Evolutionary conservation across 2,113 vertebrate species (phyloP), one percentile per base, ranked within the genome.

Genomic region (Bufo bufo): DNA sequence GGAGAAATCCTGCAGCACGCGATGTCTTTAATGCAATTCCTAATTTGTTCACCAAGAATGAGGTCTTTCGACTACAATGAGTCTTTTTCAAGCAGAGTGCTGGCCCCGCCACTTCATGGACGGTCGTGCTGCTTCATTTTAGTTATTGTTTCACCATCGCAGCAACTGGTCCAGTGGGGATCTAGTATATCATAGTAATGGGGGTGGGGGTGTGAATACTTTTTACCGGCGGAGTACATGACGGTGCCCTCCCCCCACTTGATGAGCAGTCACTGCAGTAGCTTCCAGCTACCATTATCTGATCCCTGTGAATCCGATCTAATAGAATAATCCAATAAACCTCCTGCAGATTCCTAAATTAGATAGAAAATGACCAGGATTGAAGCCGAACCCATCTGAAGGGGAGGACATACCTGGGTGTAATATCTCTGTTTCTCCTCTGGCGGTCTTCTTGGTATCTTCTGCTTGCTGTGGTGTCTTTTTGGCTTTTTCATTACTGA

Each of bases 281-380:
- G 3, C 9, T n/a, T 12, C 16, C 33, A 12, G 66, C 66, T 23
- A 11, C 9, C 33, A 14, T 14, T 6, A 72, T 74, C 71, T 47
- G 13, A 74, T 74, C 71, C 43, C 43, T 74, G 71, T 17, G 43
- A 74, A 17, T 74, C 14, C 6, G 71, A 45, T 74, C 71, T 74
- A 74, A 74, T 74, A 74, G 71, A 74, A 47, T 74, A 74, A 74
- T 74, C 71, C 71, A 74, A 74, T 74, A 7, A 74, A 71, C 6
- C 8, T 20, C 4, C 61, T 65, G n/a, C 13, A 45, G 14, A 72
- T 43, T 74, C 71, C 71, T 47, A 74, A 74, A 74, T 74, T 1
- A 33, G 33, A 33, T 33, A 33, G 33, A 14, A 45, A 47, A 8
- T 17, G 71, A 74, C 8, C 0, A 17, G 19, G 45, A 6, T 11